These are phyloP conservation scores for Cryptus armator DNA, from an alignment of 2,888 invertebrate species.

Conservation along the genomic window DNA sequence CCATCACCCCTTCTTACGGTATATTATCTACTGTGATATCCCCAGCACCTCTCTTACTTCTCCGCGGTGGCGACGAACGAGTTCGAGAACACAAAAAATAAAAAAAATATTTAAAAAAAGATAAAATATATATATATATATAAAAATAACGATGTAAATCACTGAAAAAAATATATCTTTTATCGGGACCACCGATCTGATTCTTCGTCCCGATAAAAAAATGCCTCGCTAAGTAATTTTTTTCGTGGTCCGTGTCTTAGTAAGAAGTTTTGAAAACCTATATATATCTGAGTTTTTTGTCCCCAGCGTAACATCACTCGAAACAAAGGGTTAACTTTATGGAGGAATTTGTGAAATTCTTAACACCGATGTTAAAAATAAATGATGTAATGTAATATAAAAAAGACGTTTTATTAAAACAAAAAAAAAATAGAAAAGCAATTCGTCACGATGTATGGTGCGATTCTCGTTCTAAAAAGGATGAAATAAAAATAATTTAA, in stretches of 20 bases:
- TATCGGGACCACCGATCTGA: constrained; percentile 47
- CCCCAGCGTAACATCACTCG: not conserved
- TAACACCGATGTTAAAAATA: no score
- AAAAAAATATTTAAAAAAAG: not conserved
- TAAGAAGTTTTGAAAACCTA: not conserved
- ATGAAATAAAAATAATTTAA: not conserved
- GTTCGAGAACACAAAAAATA: constrained; percentile 3
- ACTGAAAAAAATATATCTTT: constrained; percentile 27
- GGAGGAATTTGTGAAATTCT: not conserved
- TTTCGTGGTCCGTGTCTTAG: not conserved
- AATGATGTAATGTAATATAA: no score
- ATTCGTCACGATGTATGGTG: no score
- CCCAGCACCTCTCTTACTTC: not conserved
- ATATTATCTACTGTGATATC: not conserved
- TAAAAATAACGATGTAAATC: constrained; percentile 21
- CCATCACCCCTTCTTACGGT: not conserved
- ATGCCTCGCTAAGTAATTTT: constrained; percentile 26
- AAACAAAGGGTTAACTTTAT: not conserved
- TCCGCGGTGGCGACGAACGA: not conserved
- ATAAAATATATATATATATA: not conserved
- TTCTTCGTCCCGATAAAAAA: constrained; percentile 32
- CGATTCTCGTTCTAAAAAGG: no score
- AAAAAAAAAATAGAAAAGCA: no score
- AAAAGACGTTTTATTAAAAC: no score
- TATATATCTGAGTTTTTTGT: not conserved